A percentile compares a stretch with the other conserved stretches of the same genome.
These are phyloP conservation scores for Halcyon chelicuti DNA, from an alignment of 2,797 vertebrate species.

Conservation along the genomic window DNA sequence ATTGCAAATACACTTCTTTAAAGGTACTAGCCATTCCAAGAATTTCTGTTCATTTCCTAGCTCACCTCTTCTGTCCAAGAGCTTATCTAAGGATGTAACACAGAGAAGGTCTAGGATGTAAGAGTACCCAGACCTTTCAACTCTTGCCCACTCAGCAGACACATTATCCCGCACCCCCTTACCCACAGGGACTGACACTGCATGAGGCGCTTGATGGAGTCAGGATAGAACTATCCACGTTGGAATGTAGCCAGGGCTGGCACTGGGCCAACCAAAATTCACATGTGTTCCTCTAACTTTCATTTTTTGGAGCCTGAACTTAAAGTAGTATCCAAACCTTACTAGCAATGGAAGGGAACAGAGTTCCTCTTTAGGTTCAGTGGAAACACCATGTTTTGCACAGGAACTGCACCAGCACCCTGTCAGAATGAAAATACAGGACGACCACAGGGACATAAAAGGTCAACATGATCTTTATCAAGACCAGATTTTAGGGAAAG, in stretches of 20 bases:
- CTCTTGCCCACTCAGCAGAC: not conserved
- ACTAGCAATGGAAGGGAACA: not conserved
- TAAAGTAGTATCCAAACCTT: not conserved
- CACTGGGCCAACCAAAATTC: not conserved
- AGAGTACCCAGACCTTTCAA: not conserved
- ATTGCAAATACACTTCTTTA: not conserved
- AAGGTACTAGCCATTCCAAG: not conserved
- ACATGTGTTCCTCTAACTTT: not conserved
- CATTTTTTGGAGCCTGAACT: not conserved
- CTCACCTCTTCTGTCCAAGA: not conserved
- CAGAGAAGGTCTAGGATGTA: not conserved
- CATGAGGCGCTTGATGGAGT: not conserved
- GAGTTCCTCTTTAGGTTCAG: not conserved
- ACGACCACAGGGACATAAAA: not conserved
- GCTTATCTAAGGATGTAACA: accelerated
- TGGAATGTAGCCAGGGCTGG: not conserved
- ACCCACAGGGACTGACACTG: not conserved
- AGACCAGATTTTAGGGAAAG: not conserved
- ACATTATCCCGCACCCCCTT: not conserved
- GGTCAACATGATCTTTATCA: not conserved
- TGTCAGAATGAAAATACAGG: not conserved
- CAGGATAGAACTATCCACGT: not conserved
- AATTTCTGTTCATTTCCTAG: not conserved
- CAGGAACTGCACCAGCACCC: not conserved
- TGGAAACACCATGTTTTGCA: not conserved